phyloP scores from a whole-genome alignment of 2,797 vertebrate genomes.

The Dromococcyx pavoninus region DNA sequence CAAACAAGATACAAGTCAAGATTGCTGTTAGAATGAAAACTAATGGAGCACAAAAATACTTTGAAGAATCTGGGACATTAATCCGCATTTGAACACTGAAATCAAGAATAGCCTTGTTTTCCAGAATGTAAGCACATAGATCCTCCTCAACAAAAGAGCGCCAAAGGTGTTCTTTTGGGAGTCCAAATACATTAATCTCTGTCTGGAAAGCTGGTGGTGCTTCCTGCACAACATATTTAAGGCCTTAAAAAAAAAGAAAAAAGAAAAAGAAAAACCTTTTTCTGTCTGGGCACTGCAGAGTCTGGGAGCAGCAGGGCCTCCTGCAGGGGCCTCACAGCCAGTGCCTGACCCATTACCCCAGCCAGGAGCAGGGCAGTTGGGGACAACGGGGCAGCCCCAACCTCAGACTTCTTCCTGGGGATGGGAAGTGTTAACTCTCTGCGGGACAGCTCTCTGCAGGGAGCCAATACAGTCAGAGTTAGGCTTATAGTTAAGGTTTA shows the following conservation, averaged over 20 bases:
- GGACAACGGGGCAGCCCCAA: background rate
- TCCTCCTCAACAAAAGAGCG: background rate
- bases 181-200: background rate
- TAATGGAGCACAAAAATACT: background rate
- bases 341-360: background rate
- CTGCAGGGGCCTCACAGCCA: background rate
- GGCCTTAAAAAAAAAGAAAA: background rate
- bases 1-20: background rate
- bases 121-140: background rate
- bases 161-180: background rate
- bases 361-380: background rate
- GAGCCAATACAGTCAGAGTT: too few relatives aligned
- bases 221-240: background rate
- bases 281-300: background rate
- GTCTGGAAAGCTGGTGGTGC: background rate
- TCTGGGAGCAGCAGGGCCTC: fast-evolving
- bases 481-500: too few relatives aligned
- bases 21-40: background rate
- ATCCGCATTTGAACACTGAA: background rate
- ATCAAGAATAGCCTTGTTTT: background rate
- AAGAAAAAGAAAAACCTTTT: background rate
- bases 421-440: too few relatives aligned
- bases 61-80: background rate
- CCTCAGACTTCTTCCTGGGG: background rate
- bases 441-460: too few relatives aligned